Conservation (phyloP, 2,888 invertebrate genomes). For the Noctua comes region DNA sequence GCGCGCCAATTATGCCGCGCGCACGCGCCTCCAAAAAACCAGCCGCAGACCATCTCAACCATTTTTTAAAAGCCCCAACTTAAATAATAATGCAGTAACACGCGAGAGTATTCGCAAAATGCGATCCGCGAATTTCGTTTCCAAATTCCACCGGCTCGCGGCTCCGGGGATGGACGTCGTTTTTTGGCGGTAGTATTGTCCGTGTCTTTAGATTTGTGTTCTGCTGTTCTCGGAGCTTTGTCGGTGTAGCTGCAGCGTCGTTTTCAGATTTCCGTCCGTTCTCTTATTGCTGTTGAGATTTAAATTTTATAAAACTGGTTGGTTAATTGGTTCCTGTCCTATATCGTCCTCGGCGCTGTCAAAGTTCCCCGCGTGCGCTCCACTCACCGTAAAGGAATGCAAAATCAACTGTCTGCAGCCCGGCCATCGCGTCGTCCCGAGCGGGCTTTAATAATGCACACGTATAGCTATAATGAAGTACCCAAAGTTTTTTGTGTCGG, state of each 20-base stretch:
- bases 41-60: slow-evolving; percentile 82
- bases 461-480: slow-evolving; percentile 84
- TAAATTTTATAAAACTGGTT: slow-evolving; percentile 73
- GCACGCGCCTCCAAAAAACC: slow-evolving; percentile 89
- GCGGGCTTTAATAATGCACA: slow-evolving; percentile 69
- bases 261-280: slow-evolving; percentile 62
- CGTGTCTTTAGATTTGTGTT: slow-evolving; percentile 82
- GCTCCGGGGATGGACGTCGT: slow-evolving; percentile 74
- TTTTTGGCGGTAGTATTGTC: slow-evolving; percentile 88
- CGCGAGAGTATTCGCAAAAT: slow-evolving; percentile 90
- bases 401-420: slow-evolving; percentile 75
- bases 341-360: slow-evolving; percentile 66
- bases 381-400: slow-evolving; percentile 81
- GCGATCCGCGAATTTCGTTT: slow-evolving; percentile 89
- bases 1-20: slow-evolving; percentile 86
- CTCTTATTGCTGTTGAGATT: slow-evolving; percentile 65
- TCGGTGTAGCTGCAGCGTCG: slow-evolving; percentile 67
- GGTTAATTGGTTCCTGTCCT: slow-evolving; percentile 79
- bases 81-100: slow-evolving; percentile 91
- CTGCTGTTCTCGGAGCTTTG: slow-evolving; percentile 74
- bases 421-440: slow-evolving; percentile 63
- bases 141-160: slow-evolving; percentile 82
- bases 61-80: slow-evolving; percentile 86
- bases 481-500: slow-evolving; percentile 84
- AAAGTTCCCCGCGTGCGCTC: slow-evolving; percentile 60